A percentile compares a stretch with the other conserved stretches of the same genome.
phyloP scores from a whole-genome alignment of 2,888 invertebrate genomes.

The Euclidia mi region DNA sequence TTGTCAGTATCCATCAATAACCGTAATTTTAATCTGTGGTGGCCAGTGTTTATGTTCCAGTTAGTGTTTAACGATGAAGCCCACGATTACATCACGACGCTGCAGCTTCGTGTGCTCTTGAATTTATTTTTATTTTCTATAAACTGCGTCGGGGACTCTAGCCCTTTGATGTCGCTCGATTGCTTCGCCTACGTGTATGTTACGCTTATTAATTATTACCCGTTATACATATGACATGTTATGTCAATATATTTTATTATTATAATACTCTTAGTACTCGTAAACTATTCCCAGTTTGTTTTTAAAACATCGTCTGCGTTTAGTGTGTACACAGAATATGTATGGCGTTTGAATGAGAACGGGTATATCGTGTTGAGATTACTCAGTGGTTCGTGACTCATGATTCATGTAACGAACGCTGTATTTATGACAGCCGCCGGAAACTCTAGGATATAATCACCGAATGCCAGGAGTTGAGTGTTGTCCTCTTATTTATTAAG shows the following conservation, averaged over 20 bases:
- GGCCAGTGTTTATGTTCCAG: constrained; percentile 57
- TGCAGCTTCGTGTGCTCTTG: constrained; percentile 57
- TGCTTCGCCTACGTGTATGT: constrained; percentile 46
- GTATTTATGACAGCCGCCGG: constrained; percentile 75
- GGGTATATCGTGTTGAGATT: constrained; percentile 63
- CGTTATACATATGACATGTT: constrained; percentile 28
- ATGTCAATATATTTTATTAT: constrained; percentile 35
- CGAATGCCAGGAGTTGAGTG: constrained; percentile 42
- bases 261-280: constrained; percentile 18
- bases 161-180: constrained; percentile 58
- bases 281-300: constrained; percentile 31
- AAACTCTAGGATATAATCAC: constrained; percentile 62
- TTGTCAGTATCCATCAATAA: constrained; percentile 46
- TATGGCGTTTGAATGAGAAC: constrained; percentile 13
- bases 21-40: constrained; percentile 46
- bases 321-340: constrained; percentile 3
- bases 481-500: constrained; percentile 46
- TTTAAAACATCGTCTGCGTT: constrained; percentile 50
- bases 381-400: constrained; percentile 75
- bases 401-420: constrained; percentile 63
- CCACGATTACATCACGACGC: constrained; percentile 66
- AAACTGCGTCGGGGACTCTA: constrained; percentile 34
- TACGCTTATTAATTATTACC: constrained; percentile 49
- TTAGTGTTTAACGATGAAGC: constrained; percentile 63
- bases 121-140: constrained; percentile 56